Conservation (phyloP, 2,797 vertebrate genomes). For the Philypnodon macrostomus region DNA sequence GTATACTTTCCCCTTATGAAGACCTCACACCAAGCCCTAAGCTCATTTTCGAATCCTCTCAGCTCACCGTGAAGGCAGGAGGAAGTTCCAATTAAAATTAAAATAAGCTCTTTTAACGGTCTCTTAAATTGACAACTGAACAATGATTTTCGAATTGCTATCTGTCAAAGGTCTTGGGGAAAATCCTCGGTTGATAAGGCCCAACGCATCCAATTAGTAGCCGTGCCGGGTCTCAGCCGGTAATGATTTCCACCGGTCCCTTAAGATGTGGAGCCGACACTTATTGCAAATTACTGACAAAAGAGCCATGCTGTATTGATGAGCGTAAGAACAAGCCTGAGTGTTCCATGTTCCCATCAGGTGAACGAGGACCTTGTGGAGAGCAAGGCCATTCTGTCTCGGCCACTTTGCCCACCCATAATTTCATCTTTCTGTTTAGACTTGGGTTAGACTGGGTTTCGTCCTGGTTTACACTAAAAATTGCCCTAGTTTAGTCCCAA, state of each 20-base stretch:
- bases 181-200: conserved; percentile 98
- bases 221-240: conserved; percentile 86
- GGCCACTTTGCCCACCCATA: conserved; percentile 30
- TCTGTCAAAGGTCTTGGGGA: conserved; percentile 97
- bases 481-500: no score
- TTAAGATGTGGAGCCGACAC: conserved; percentile 90
- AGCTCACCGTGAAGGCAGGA: conserved; percentile 74
- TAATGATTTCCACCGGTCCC: conserved; percentile 94
- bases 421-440: no score
- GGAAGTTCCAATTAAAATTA: conserved; percentile 95
- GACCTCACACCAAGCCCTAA: no score
- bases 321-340: conserved; percentile 85
- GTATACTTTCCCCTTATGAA: conserved; percentile 46
- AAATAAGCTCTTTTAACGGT: conserved; percentile 96
- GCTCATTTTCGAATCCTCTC: conserved; percentile 63
- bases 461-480: no score
- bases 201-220: conserved; percentile 99
- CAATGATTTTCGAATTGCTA: conserved; percentile 99
- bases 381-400: conserved; percentile 24
- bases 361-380: conserved; percentile 80
- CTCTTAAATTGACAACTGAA: conserved; percentile 99
- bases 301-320: conserved; percentile 91
- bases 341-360: conserved; percentile 86
- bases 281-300: conserved; percentile 99
- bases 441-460: no score